Conservation (phyloP, 2,888 invertebrate species). For the Caenorhabditis sinica region DNA sequence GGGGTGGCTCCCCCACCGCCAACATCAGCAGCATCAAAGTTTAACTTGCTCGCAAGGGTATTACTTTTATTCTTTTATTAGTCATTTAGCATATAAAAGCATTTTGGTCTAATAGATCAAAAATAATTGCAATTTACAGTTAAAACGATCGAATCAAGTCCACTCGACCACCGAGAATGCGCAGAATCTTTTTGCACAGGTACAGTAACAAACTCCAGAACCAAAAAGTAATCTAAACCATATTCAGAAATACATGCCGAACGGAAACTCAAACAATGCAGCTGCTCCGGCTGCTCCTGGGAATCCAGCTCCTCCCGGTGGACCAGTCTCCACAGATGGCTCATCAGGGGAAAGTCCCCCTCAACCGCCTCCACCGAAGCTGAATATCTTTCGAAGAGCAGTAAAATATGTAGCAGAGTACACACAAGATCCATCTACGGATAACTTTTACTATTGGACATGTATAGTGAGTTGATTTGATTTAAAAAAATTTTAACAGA, state of each 20-base stretch:
- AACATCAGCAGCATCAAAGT: slow-evolving; percentile 35
- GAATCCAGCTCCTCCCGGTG: slow-evolving; percentile 7
- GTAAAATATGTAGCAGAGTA: slow-evolving; percentile 32
- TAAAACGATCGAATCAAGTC: slow-evolving; percentile 55
- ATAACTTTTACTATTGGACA: slow-evolving; percentile 71
- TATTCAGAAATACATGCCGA: slow-evolving; percentile 43
- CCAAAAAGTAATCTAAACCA: not conserved
- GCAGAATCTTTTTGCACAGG: slow-evolving; percentile 64
- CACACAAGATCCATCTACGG: slow-evolving; percentile 64
- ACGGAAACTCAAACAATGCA: slow-evolving; percentile 27
- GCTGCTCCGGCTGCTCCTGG: not conserved
- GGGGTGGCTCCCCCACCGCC: not conserved
- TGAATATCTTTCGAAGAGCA: not conserved
- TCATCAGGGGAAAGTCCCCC: not conserved
- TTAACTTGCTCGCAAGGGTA: slow-evolving; percentile 44
- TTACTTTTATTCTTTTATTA: slow-evolving; percentile 18
- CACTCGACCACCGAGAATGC: slow-evolving; percentile 27
- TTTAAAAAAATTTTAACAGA: not conserved
- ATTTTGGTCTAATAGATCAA: too few species aligned
- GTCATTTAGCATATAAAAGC: slow-evolving; percentile 54
- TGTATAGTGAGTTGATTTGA: slow-evolving; percentile 49
- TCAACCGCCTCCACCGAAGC: not conserved
- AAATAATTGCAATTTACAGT: too few species aligned
- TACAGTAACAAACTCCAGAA: not conserved
- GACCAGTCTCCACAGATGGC: not conserved